phyloP scores from a whole-genome alignment of 2,888 invertebrate genomes.

The Lathronympha strigana region DNA sequence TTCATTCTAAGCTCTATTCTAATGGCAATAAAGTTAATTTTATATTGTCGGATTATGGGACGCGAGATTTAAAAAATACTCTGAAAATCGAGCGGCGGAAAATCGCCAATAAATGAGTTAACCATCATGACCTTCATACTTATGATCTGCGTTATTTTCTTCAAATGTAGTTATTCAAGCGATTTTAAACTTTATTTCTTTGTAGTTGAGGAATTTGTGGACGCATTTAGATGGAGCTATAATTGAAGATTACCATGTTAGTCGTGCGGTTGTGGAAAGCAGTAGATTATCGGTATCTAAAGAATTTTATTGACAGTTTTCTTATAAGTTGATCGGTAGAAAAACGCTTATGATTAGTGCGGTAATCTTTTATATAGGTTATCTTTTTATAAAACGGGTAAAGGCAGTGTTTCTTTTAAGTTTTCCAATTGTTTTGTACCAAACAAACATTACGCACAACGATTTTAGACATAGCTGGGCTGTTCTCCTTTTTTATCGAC shows the following conservation, averaged over 20 bases:
- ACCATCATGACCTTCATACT: conserved; percentile 36
- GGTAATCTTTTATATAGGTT: too few relatives aligned
- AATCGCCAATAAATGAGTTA: conserved; percentile 32
- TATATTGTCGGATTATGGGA: background rate
- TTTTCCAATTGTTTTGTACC: too few relatives aligned
- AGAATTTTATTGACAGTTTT: conserved; percentile 28
- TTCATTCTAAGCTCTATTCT: background rate
- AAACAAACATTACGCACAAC: too few relatives aligned
- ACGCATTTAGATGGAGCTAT: background rate
- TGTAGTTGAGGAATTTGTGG: background rate
- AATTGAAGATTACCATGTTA: conserved; percentile 17
- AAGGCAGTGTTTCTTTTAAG: too few relatives aligned
- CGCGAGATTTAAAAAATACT: background rate
- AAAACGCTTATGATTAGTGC: background rate
- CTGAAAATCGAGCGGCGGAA: conserved; percentile 27
- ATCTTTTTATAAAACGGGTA: too few relatives aligned
- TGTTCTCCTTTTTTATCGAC: too few relatives aligned
- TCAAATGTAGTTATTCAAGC: background rate
- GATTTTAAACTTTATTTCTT: background rate
- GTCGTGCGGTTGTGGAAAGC: conserved; percentile 26
- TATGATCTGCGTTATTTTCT: conserved; percentile 13
- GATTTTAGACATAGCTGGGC: too few relatives aligned
- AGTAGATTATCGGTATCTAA: conserved; percentile 19
- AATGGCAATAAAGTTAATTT: background rate
- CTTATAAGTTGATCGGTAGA: conserved; percentile 8